phyloP scores from a whole-genome alignment of 1,140 invertebrate genomes.

The Aphelenchoides besseyi region DNA sequence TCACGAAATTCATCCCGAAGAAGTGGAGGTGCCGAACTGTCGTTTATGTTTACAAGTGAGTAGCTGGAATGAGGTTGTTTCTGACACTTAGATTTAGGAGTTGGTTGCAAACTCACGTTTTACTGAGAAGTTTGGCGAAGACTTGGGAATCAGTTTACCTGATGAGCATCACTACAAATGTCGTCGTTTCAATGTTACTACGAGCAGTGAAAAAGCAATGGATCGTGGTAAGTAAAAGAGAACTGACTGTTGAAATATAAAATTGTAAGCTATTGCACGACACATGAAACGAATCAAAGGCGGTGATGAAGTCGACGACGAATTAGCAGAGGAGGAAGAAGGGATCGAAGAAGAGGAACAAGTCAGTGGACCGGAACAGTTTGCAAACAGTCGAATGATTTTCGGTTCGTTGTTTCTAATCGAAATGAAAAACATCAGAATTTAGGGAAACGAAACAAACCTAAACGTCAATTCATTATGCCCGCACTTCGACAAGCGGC shows the following conservation, averaged over 20 bases:
- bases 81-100: slow-evolving; percentile 40
- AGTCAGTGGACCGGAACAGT: slow-evolving; percentile 36
- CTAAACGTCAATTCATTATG: slow-evolving; percentile 52
- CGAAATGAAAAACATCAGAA: background rate
- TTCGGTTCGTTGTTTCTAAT: slow-evolving; percentile 41
- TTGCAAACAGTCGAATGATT: slow-evolving; percentile 56
- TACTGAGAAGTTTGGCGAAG: slow-evolving; percentile 58
- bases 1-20: slow-evolving; percentile 60
- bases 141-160: slow-evolving; percentile 55
- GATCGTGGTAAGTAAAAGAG: slow-evolving; percentile 40
- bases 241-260: slow-evolving; percentile 14
- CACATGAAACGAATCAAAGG: background rate
- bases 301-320: slow-evolving; percentile 29
- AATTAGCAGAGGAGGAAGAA: slow-evolving; percentile 36
- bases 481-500: slow-evolving; percentile 57
- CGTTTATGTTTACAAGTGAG: slow-evolving; percentile 56
- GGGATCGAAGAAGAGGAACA: slow-evolving; percentile 23
- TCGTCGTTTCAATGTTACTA: slow-evolving; percentile 45
- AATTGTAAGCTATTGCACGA: slow-evolving; percentile 13
- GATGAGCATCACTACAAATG: slow-evolving; percentile 55
- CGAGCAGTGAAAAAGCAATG: slow-evolving; percentile 43
- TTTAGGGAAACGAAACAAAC: slow-evolving; percentile 52
- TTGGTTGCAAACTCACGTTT: slow-evolving; percentile 58
- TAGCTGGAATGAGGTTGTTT: background rate
- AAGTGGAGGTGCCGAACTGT: slow-evolving; percentile 61